These are phyloP conservation scores for Noctua janthina DNA, from an alignment of 2,888 invertebrate species.

Conservation along the genomic window DNA sequence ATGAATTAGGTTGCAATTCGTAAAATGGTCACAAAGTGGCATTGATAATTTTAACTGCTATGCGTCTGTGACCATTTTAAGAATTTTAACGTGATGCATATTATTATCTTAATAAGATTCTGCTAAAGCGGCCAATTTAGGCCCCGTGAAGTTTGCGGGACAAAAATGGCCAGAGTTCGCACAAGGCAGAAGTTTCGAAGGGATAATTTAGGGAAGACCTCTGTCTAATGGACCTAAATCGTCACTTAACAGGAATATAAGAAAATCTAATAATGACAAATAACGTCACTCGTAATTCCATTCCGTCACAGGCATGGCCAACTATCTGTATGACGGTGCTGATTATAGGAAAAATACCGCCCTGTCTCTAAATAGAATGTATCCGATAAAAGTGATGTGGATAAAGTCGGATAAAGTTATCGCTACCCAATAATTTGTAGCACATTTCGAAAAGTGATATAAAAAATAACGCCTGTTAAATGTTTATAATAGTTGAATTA, in stretches of 20 bases:
- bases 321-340: constrained; percentile 45
- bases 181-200: no score
- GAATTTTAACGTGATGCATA: no score
- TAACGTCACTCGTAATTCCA: constrained; percentile 15
- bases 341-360: constrained; percentile 57
- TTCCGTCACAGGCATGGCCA: constrained; percentile 37
- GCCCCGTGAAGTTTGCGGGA: no score
- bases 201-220: no score
- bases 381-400: constrained; percentile 59
- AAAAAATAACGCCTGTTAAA: constrained; percentile 3
- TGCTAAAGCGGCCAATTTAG: no score
- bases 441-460: constrained; percentile 23
- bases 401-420: constrained; percentile 61
- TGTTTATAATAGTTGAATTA: constrained; percentile 1
- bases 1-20: no score
- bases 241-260: background rate
- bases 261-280: background rate
- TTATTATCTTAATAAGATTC: no score
- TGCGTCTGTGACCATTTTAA: no score
- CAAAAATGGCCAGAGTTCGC: no score
- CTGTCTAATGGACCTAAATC: background rate
- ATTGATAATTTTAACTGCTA: no score
- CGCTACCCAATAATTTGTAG: constrained; percentile 40
- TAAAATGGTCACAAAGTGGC: no score
- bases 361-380: constrained; percentile 38